phyloP scores from a whole-genome alignment of 2,113 vertebrate genomes.

The Tiliqua scincoides region DNA sequence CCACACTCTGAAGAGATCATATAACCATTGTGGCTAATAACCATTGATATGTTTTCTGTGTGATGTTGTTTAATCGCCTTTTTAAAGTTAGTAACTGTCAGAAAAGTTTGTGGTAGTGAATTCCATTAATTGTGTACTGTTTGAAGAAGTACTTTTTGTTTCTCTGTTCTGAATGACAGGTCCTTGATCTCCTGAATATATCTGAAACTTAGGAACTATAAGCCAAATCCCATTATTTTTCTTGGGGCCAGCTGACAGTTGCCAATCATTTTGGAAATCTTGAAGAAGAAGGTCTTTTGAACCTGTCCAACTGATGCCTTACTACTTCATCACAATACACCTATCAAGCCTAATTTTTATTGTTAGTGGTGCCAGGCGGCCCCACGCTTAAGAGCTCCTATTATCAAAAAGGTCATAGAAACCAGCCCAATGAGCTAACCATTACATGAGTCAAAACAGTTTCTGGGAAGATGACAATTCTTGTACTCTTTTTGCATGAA shows the following conservation, averaged over 20 bases:
- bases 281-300: no score
- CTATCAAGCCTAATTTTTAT: not conserved
- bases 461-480: not conserved
- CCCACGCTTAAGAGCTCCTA: not conserved
- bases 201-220: not conserved
- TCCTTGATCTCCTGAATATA: not conserved
- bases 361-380: not conserved
- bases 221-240: not conserved
- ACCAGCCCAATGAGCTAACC: not conserved
- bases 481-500: not conserved
- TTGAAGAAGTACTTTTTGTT: not conserved
- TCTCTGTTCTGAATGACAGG: not conserved
- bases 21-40: not conserved
- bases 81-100: not conserved
- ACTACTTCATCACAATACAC: not conserved
- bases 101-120: not conserved
- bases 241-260: not conserved
- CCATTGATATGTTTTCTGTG: not conserved
- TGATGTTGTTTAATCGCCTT: not conserved
- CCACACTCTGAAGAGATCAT: no score
- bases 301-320: not conserved
- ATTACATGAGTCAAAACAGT: not conserved
- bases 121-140: not conserved
- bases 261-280: not conserved
- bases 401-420: not conserved